These are phyloP conservation scores for Manis pentadactyla DNA, from an alignment of 2,797 vertebrate genomes.

Conservation along the genomic window DNA sequence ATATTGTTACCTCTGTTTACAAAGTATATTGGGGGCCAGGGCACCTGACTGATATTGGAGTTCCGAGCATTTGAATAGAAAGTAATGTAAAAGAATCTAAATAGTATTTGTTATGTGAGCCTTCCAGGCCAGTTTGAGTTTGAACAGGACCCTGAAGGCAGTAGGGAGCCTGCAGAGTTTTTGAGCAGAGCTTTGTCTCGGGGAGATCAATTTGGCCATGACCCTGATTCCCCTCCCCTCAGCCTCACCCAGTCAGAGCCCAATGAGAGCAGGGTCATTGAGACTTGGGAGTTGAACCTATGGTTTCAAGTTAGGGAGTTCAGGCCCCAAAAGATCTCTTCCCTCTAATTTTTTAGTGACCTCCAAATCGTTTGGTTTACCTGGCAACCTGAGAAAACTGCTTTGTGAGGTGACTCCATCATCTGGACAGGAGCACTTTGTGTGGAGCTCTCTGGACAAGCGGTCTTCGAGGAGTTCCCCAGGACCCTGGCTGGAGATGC, in stretches of 20 bases:
- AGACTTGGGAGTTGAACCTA: background rate
- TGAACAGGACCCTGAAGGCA: background rate
- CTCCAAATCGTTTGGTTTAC: constrained; percentile 14
- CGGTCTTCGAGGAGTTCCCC: background rate
- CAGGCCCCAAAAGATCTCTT: background rate
- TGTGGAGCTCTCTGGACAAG: constrained; percentile 51
- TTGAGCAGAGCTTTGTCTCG: constrained; percentile 13
- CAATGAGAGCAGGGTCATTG: background rate
- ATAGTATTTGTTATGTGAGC: background rate
- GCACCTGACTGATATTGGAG: background rate
- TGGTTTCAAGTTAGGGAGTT: background rate
- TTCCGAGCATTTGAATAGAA: background rate
- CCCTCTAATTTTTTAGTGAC: constrained; percentile 73
- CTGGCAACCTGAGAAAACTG: constrained; percentile 60
- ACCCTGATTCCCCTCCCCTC: background rate
- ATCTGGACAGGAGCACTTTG: constrained; percentile 56
- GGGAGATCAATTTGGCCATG: constrained; percentile 24
- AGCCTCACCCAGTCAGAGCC: background rate
- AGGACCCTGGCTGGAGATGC: constrained; percentile 72
- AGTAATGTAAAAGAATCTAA: background rate
- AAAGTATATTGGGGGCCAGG: background rate
- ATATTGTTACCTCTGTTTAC: background rate
- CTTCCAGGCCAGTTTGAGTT: background rate
- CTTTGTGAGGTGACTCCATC: constrained; percentile 75
- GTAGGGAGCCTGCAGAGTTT: background rate